A percentile compares a stretch with the other conserved stretches of the same genome.
phyloP scores from a whole-genome alignment of 2,113 vertebrate genomes.

The Microtus montanus region DNA sequence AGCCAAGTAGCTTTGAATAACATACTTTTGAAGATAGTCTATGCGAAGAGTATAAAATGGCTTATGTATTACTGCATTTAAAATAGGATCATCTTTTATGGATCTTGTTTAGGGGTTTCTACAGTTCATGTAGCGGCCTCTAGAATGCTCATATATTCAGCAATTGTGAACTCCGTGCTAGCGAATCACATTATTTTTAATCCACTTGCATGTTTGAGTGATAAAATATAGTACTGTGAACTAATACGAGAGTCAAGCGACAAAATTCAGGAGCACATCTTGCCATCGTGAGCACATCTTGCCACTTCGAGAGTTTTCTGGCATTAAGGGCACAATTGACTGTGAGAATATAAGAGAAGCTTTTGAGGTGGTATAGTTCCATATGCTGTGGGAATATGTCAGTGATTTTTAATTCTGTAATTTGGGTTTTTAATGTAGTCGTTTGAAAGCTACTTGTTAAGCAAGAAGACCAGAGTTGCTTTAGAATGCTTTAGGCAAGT shows the following conservation, averaged over 20 bases:
- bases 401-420: constrained; percentile 75
- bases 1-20: constrained; percentile 57
- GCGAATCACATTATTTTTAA: constrained; percentile 62
- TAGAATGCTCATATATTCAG: constrained; percentile 45
- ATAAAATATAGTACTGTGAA: constrained; percentile 62
- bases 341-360: constrained; percentile 76
- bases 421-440: constrained; percentile 79
- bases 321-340: constrained; percentile 76
- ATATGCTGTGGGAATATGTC: constrained; percentile 81
- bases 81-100: constrained; percentile 56
- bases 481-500: constrained; percentile 75
- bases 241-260: constrained; percentile 64
- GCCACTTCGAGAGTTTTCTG: constrained; percentile 75
- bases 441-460: constrained; percentile 80
- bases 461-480: constrained; percentile 70
- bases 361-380: constrained; percentile 79
- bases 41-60: constrained; percentile 43
- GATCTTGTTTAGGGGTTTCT: not conserved
- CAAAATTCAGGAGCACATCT: constrained; percentile 71
- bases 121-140: not conserved
- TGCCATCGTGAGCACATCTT: constrained; percentile 62
- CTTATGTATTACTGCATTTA: constrained; percentile 36
- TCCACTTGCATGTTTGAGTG: constrained; percentile 52
- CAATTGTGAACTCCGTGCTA: constrained; percentile 53
- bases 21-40: constrained; percentile 39